phyloP scores from a whole-genome alignment of 2,113 vertebrate species.

The Aphelocoma coerulescens region DNA sequence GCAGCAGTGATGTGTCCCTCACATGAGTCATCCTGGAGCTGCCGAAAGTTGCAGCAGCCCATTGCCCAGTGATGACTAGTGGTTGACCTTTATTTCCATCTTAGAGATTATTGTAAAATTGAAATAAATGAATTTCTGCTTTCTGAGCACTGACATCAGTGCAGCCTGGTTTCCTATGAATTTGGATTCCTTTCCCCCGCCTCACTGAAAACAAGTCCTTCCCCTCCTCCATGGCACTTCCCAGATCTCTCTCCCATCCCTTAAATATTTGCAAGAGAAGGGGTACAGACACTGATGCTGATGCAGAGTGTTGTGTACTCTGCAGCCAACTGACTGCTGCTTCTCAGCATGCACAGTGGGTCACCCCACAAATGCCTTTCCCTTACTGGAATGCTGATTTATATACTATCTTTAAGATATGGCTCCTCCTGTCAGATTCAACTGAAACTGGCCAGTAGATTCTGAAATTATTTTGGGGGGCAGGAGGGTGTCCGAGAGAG shows the following conservation, averaged over 20 bases:
- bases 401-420: not conserved
- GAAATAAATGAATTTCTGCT: not conserved
- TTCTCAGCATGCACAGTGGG: not conserved
- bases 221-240: not conserved
- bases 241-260: not conserved
- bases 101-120: not conserved
- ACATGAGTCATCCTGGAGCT: not conserved
- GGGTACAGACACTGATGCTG: not conserved
- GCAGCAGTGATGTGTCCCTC: not conserved
- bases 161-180: not conserved
- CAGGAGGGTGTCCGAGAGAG: not conserved
- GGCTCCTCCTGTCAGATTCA: not conserved
- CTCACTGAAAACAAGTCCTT: not conserved
- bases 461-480: not conserved
- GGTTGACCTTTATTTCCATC: conserved; percentile 15
- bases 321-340: not conserved
- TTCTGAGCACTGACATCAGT: not conserved
- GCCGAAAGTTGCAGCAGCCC: not conserved
- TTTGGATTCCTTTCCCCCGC: not conserved
- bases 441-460: not conserved
- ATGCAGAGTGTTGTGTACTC: not conserved
- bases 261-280: not conserved
- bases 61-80: not conserved
- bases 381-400: not conserved
- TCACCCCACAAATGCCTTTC: not conserved